phyloP scores from a whole-genome alignment of 2,113 vertebrate genomes.

The Oncorhynchus clarkii region DNA sequence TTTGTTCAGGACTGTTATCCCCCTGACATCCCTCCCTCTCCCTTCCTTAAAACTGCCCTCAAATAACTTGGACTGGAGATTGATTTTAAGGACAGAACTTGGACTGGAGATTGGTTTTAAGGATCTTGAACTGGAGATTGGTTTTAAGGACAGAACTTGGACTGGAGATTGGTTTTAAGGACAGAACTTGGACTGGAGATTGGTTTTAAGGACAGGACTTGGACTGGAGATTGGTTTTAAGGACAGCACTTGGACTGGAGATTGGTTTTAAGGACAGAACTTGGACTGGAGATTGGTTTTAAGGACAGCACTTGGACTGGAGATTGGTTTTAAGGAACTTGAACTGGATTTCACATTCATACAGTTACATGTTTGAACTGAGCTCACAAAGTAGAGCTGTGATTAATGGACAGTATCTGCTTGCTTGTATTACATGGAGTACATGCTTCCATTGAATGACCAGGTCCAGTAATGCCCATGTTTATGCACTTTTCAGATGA shows the following conservation, averaged over 20 bases:
- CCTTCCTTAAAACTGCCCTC: slow-evolving; percentile 5
- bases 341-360: not conserved
- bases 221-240: not conserved
- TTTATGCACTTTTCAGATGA: slow-evolving; percentile 55
- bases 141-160: not conserved
- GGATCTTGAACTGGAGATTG: too few species aligned
- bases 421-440: not conserved
- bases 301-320: not conserved
- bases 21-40: not conserved
- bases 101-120: too few species aligned
- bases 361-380: not conserved
- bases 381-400: not conserved
- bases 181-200: not conserved
- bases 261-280: not conserved
- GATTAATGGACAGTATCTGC: not conserved
- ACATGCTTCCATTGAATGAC: slow-evolving; percentile 9
- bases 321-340: not conserved
- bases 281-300: not conserved
- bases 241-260: slow-evolving; percentile 1
- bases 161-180: not conserved
- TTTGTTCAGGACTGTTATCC: slow-evolving; percentile 21
- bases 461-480: slow-evolving; percentile 34
- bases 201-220: not conserved
- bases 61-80: slow-evolving; percentile 6
- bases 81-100: too few species aligned